A percentile compares a stretch with the other conserved stretches of the same genome.
phyloP scores from a whole-genome alignment of 2,797 vertebrate species.

The Aldrovandia affinis region DNA sequence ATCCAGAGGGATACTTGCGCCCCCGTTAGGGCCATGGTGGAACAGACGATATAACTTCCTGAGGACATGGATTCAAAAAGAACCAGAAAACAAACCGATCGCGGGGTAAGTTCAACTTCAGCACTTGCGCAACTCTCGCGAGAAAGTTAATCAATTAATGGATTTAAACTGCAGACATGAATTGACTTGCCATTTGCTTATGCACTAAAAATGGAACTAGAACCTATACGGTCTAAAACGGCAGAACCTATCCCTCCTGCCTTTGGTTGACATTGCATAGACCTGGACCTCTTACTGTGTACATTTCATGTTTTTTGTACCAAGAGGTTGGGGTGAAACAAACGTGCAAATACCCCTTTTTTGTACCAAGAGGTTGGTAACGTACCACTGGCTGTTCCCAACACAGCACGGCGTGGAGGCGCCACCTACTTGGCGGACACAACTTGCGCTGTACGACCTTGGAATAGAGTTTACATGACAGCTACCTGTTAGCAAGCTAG shows the following conservation, averaged over 20 bases:
- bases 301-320: no score
- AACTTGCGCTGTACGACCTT: background rate
- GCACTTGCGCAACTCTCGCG: background rate
- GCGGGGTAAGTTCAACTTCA: background rate
- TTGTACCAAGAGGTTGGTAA: background rate
- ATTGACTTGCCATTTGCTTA: background rate
- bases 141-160: background rate
- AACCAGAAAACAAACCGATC: background rate
- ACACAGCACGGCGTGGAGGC: background rate
- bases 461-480: background rate
- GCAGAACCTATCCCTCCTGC: background rate
- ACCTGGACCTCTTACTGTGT: background rate
- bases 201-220: background rate
- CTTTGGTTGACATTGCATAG: background rate
- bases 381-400: background rate
- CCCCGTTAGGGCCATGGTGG: no score
- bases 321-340: background rate
- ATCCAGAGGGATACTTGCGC: no score
- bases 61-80: no score
- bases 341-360: background rate
- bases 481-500: background rate
- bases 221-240: background rate
- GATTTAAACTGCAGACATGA: background rate
- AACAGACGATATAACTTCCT: no score
- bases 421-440: background rate